Evolutionary conservation across 2,113 vertebrate genomes (phyloP), one percentile per base, ranked within the genome.

Genomic region (Melanerpes aurifrons): DNA sequence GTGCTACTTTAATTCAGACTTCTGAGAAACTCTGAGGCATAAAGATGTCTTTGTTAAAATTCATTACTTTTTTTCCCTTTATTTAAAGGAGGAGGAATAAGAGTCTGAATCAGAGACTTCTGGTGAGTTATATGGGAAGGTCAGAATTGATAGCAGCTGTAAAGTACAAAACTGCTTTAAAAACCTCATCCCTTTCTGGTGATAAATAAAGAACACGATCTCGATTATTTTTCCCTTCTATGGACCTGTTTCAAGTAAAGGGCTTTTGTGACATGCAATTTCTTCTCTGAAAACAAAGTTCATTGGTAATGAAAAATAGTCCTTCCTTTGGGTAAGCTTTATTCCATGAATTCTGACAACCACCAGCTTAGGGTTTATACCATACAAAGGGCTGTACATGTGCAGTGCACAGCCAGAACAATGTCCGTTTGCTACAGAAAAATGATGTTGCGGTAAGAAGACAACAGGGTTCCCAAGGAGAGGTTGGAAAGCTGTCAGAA

Each of bases 101-200:
- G 43, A 80, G n/a, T 78, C 45, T 82, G 47, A 91, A 78, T 89
- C 85, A 91, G 89, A 78, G 58, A 48, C 37, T 77, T 71, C 57
- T 83, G 85, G 86, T 71, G 75, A 93, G 84, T 68, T 96, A 32
- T 67, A 85, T 4, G 37, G 71, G 86, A 93, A 95, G 82, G 79
- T 93, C 91, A 92, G 78, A 76, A 90, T 54, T 94, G 84, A 92
- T 70, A 91, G 91, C 68, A 73, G 64, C 81, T 86, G 48, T 92
- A 86, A 88, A 88, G 77, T 92, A 68, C 9, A 72, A 91, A 93
- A 85, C 64, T 5, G 4, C 82, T 89, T 82, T 85, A 76, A 89
- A 89, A 90, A 76, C 13, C 29, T 70, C 40, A 29, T 90, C 63
- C 50, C 35, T 82, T 75, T 47, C 71, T 87, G 61, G 71, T 73